These are phyloP conservation scores for Acipenser oxyrinchus DNA, from an alignment of 2,797 vertebrate genomes.

Conservation along the genomic window DNA sequence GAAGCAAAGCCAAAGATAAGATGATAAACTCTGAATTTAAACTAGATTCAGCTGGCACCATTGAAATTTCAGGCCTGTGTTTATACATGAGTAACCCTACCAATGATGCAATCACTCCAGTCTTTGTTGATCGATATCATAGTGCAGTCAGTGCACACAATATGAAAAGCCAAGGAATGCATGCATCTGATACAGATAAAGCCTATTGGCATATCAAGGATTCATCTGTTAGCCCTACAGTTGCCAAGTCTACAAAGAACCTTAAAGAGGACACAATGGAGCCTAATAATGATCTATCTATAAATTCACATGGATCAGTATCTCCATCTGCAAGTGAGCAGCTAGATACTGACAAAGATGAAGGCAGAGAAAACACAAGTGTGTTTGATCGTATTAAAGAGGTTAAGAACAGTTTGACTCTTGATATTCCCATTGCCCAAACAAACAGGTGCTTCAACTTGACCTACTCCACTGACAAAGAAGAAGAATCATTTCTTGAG, in stretches of 20 bases:
- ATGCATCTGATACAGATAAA: background rate
- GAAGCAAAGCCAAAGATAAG: conserved; percentile 27
- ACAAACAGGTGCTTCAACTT: conserved; percentile 80
- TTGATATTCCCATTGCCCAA: conserved; percentile 71
- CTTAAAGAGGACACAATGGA: conserved; percentile 32
- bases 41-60: conserved; percentile 9
- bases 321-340: conserved; percentile 59
- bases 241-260: conserved; percentile 44
- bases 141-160: conserved; percentile 13
- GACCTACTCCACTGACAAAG: conserved; percentile 73
- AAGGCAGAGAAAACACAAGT: conserved; percentile 47
- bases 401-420: conserved; percentile 50
- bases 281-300: conserved; percentile 62
- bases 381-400: conserved; percentile 62
- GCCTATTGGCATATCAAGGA: conserved; percentile 11
- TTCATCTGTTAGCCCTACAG: conserved; percentile 31
- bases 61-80: conserved; percentile 39
- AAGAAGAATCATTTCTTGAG: conserved; percentile 55
- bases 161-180: background rate
- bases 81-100: conserved; percentile 73
- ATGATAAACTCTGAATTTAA: conserved; percentile 16
- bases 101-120: conserved; percentile 60
- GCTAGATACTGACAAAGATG: conserved; percentile 59
- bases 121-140: conserved; percentile 50
- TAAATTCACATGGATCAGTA: conserved; percentile 52